Base-by-base conservation (phyloP, 2,888 invertebrate genomes). In the Sinotaia quadrata region DNA sequence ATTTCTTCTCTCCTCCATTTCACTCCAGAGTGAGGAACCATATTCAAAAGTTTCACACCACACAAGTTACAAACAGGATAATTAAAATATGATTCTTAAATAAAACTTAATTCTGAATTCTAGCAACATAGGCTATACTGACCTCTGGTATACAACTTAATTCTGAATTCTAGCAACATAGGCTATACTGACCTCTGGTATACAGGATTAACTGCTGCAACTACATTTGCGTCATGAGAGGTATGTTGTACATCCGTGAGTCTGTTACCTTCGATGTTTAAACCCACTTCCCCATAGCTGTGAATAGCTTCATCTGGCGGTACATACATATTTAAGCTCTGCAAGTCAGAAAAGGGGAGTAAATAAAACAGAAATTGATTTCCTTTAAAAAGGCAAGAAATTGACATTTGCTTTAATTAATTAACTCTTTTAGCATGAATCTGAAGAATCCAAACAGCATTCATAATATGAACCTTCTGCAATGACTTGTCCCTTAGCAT, bases 241-340 rank as follows among this genome's bases (percentile, higher is more conserved):
- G 71, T 69, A 67, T 78, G 78, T 12, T 66, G 57, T 18, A 71
- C 72, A 12, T 75, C 72, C 8, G 77, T 75, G 1, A 72, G 49
- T 1, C 69, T 63, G 2, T 73, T 73, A 4, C 75, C 75, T 54
- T 71, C 78, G 58, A 85, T 84, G 66, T 68, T 79, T 76, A 84
- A 76, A 74, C 84, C 84, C 36, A 86, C 79, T 71, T 86, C 85
- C 2, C 85, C 85, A 7, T 80, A 68, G 37, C 81, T 84, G 21
- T 81, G 79, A 7, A 84, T 78, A 4, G 84, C 80, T 72, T 86
- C 85, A 71, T 87, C 87, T 8, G 86, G 83, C 1, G 86, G 85
- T 54, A 87, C 85, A 62, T 84, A 86, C 85, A 87, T 85, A 69
- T 84, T 84, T 69, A 87, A 68, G 58, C 85, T 84, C 86, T 87